Evolutionary conservation across 2,797 vertebrate genomes (phyloP).

Genomic region (Cossypha dichroa): DNA sequence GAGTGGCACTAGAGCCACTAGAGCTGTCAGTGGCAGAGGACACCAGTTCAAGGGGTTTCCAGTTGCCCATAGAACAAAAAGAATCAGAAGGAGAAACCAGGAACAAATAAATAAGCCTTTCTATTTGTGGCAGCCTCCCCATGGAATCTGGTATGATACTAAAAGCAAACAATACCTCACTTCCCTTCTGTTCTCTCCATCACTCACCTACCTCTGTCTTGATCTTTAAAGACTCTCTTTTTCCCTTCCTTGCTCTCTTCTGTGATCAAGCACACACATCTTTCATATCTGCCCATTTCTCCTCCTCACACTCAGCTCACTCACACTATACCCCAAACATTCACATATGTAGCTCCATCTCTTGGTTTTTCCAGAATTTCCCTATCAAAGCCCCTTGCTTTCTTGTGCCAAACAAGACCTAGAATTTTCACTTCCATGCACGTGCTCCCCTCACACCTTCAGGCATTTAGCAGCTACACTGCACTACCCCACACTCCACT

Average conservation of each 20-base stretch:
- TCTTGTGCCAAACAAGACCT: not conserved
- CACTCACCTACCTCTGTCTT: not conserved
- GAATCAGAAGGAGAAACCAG: not conserved
- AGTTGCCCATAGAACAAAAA: not conserved
- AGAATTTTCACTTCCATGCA: not conserved
- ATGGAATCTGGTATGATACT: not conserved
- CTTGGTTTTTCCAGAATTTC: not conserved
- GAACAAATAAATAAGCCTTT: not conserved
- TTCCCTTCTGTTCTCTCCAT: not conserved
- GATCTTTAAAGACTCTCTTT: not conserved
- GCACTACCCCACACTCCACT: fast-evolving
- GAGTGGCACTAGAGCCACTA: not conserved
- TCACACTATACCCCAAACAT: not conserved
- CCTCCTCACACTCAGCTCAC: not conserved
- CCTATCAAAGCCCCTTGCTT: not conserved
- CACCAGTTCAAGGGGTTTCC: not conserved
- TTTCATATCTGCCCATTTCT: not conserved
- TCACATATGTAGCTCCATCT: not conserved
- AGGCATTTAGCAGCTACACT: not conserved
- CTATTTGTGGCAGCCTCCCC: not conserved
- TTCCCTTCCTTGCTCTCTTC: not conserved
- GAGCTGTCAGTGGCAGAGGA: not conserved
- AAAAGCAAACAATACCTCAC: not conserved
- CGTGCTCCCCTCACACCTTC: not conserved
- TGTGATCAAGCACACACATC: not conserved